A percentile compares a stretch with the other conserved stretches of the same genome.
Evolutionary conservation across 1,140 invertebrate species (phyloP).

Genomic region (Gonatopus flavifemur): DNA sequence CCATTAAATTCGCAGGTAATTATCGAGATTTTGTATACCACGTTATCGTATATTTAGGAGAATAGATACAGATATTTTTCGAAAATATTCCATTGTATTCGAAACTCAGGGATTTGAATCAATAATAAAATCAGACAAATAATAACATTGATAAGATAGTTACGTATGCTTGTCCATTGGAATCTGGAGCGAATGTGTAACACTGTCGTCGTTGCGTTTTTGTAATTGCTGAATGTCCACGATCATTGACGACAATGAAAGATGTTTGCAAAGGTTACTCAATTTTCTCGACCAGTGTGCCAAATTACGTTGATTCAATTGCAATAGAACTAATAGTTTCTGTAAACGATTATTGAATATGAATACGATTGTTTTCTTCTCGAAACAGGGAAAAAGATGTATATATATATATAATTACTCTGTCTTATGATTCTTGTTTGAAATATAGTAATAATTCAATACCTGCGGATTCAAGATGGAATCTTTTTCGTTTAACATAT

Average conservation of each 20-base stretch:
- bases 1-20: too few species aligned
- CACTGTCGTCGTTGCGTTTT: constrained; percentile 28
- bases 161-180: constrained; percentile 45
- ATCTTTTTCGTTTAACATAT: constrained; percentile 52
- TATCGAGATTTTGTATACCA: too few species aligned
- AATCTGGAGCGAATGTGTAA: constrained; percentile 40
- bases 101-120: not conserved
- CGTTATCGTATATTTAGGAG: constrained; percentile 15
- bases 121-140: too few species aligned
- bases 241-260: constrained; percentile 36
- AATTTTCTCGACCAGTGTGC: constrained; percentile 36
- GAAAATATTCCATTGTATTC: not conserved
- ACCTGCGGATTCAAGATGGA: constrained; percentile 61
- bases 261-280: constrained; percentile 26
- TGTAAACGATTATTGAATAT: constrained; percentile 24
- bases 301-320: constrained; percentile 41
- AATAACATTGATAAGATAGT: too few species aligned
- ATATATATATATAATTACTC: not conserved
- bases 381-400: not conserved
- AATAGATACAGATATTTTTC: constrained; percentile 5
- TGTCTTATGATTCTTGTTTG: not conserved
- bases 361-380: not conserved
- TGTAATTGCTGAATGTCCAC: constrained; percentile 42
- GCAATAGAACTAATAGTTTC: constrained; percentile 45
- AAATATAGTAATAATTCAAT: constrained; percentile 3